Evolutionary conservation across 2,888 invertebrate species (phyloP), one percentile per base, ranked within the genome.

Genomic region (Osedax fenrisi): DNA sequence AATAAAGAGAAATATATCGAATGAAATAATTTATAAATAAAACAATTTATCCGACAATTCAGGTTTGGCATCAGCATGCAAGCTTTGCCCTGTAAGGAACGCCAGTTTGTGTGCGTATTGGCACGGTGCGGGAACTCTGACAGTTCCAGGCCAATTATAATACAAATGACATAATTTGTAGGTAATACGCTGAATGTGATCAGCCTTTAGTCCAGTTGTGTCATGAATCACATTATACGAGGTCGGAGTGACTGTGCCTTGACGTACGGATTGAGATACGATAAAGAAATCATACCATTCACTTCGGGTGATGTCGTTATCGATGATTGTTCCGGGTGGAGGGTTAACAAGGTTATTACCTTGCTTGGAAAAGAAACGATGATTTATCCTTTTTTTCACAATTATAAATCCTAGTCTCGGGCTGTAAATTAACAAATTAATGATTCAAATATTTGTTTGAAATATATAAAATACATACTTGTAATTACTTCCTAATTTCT

Each of bases 51-150:
- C 82, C 17, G 81, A 77, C 27, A 85, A 78, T 1, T 72, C 75
- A 10, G 76, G 73, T 17, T 79, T 72, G 2, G 82, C 81, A 2
- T 81, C 80, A 69, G 79, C 78, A 77, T 93, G 91, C 10, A 94
- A 87, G 5, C 88, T 88, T 82, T 94, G 92, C 0, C 90, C 90
- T 0, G 91, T 90, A 2, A 94, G 85, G 84, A 92, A 94, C 0
- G 95, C 94, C 77, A 95, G 85, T 81, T 94, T 95, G 83, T 95
- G 94, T 0, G 95, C 94, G 83, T 94, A 94, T 82, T 94, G 94
- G 81, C 92, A 93, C 0, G 93, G 93, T 0, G 94, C 91, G 0
- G 95, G 95, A 2, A 95, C 94, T 5, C 92, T 88, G 23, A 91
- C 89, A 0, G 82, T 90, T 86, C 78, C 90, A 56, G 90, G 89